Percentiles rank a stretch among this genome's conserved stretches.
These are phyloP conservation scores for Erethizon dorsatum DNA, from an alignment of 2,797 vertebrate species.

Conservation along the genomic window DNA sequence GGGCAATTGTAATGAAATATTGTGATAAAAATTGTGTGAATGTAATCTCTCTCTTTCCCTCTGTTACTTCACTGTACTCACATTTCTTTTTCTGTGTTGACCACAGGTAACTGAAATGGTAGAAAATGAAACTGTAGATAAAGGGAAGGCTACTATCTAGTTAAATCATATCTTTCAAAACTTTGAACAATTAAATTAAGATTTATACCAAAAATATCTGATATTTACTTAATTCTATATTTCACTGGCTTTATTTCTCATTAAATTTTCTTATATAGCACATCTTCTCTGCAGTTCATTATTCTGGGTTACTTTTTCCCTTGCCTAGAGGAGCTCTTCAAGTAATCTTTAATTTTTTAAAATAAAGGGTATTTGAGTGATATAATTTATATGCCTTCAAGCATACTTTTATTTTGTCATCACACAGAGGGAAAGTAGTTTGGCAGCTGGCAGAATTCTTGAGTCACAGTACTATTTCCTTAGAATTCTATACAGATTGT, in stretches of 20 bases:
- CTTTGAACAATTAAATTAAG: conserved; percentile 43
- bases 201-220: background rate
- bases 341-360: background rate
- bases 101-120: background rate
- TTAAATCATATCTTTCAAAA: conserved; percentile 33
- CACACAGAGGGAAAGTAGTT: conserved; percentile 31
- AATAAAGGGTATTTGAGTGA: background rate
- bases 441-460: conserved; percentile 1
- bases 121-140: background rate
- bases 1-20: background rate
- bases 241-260: conserved; percentile 31
- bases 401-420: conserved; percentile 42
- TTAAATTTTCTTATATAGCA: conserved; percentile 50
- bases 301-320: conserved; percentile 30
- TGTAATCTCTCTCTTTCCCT: background rate
- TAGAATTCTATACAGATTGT: conserved; percentile 24
- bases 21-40: background rate
- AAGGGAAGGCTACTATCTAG: background rate
- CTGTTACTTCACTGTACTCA: too few species aligned
- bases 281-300: conserved; percentile 46
- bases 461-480: background rate
- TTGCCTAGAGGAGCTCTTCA: conserved; percentile 57
- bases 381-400: conserved; percentile 20
- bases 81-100: background rate
- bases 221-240: conserved; percentile 6